Evolutionary conservation across 1,140 invertebrate species (phyloP).

Genomic region (Trichonephila clavata): DNA sequence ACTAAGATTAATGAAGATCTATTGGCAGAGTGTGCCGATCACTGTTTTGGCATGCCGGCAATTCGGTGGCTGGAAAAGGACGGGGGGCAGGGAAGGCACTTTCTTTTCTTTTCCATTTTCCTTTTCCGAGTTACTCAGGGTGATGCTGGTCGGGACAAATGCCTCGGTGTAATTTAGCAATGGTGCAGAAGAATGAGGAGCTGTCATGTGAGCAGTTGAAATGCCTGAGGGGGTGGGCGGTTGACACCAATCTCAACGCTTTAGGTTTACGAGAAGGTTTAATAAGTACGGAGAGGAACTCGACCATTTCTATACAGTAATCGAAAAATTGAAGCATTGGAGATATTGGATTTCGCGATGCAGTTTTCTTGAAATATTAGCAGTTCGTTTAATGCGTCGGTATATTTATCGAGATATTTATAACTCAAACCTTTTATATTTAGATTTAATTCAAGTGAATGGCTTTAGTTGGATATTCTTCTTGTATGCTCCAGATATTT

Average conservation of each 20-base stretch:
- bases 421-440: no score
- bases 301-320: no score
- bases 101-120: constrained; percentile 37
- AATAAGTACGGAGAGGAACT: not conserved
- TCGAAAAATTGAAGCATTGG: no score
- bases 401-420: no score
- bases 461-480: no score
- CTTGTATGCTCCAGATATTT: no score
- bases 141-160: constrained; percentile 40
- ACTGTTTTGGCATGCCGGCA: constrained; percentile 65
- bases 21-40: constrained; percentile 64
- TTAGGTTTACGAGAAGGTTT: not conserved
- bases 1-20: constrained; percentile 75
- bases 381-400: no score
- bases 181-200: constrained; percentile 50
- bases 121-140: constrained; percentile 35
- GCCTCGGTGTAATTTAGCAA: constrained; percentile 52
- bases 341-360: no score
- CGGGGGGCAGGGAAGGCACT: not conserved
- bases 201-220: constrained; percentile 44
- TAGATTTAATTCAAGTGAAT: no score
- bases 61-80: constrained; percentile 40
- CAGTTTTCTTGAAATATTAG: no score
- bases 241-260: constrained; percentile 10
- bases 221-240: not conserved